A percentile compares a stretch with the other conserved stretches of the same genome.
These are phyloP conservation scores for Marmota monax DNA, from an alignment of 2,113 vertebrate genomes.

Conservation along the genomic window DNA sequence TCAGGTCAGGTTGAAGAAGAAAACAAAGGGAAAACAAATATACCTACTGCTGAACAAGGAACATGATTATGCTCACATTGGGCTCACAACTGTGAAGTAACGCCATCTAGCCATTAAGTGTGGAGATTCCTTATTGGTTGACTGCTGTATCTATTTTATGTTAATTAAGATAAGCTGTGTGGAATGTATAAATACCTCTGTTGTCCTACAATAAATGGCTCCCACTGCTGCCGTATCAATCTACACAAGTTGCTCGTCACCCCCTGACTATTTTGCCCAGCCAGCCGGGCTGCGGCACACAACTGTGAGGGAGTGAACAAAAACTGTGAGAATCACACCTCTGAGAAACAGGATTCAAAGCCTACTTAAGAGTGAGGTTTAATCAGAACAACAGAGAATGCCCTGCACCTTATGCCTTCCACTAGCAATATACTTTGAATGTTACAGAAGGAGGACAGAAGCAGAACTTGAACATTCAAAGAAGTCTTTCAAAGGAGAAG, in stretches of 20 bases:
- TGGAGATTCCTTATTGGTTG: too few relatives aligned
- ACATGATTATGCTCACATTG: neutral
- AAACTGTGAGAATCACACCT: neutral
- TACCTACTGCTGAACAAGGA: neutral
- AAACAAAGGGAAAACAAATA: neutral
- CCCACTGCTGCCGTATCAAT: too few relatives aligned
- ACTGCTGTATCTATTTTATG: too few relatives aligned
- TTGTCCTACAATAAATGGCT: too few relatives aligned
- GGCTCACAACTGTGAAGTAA: neutral
- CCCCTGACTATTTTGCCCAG: too few relatives aligned
- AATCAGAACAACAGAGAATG: neutral
- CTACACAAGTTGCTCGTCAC: too few relatives aligned
- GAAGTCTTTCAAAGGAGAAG: neutral
- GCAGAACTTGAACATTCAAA: neutral
- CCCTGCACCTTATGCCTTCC: neutral
- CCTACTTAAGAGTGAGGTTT: neutral
- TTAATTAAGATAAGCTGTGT: too few relatives aligned
- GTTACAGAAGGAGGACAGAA: neutral
- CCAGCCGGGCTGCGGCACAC: neutral
- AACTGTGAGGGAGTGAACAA: neutral
- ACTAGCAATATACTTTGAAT: neutral
- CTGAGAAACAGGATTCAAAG: neutral
- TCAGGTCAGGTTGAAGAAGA: neutral
- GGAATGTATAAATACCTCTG: too few relatives aligned
- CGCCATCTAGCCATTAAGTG: too few relatives aligned